A percentile compares a stretch with the other conserved stretches of the same genome.
These are phyloP conservation scores for Gulo gulo DNA, from an alignment of 2,113 vertebrate species.

Conservation along the genomic window DNA sequence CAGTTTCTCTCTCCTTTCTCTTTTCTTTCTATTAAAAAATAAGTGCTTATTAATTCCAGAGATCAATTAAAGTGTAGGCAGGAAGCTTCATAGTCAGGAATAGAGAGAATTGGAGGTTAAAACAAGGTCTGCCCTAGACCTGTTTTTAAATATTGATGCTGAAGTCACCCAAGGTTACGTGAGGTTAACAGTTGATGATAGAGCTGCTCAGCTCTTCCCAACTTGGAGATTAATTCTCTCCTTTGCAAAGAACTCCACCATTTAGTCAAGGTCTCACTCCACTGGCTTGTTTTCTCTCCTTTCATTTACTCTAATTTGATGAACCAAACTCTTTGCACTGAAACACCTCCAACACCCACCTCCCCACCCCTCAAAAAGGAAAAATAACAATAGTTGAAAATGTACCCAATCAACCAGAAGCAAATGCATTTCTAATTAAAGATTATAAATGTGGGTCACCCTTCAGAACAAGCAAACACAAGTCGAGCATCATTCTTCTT, in stretches of 20 bases:
- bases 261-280: background rate
- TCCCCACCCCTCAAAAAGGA: background rate
- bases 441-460: slow-evolving; percentile 74
- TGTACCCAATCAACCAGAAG: slow-evolving; percentile 69
- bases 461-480: slow-evolving; percentile 69
- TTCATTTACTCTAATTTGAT: slow-evolving; percentile 70
- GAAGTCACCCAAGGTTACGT: slow-evolving; percentile 71
- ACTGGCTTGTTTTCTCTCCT: slow-evolving; percentile 53
- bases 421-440: slow-evolving; percentile 79
- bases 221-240: slow-evolving; percentile 34
- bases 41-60: slow-evolving; percentile 45
- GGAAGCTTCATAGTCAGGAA: slow-evolving; percentile 51
- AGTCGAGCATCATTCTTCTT: slow-evolving; percentile 79
- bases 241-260: slow-evolving; percentile 16
- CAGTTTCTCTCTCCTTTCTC: background rate
- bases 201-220: slow-evolving; percentile 37
- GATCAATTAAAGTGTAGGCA: slow-evolving; percentile 61
- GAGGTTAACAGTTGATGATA: slow-evolving; percentile 66
- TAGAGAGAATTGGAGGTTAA: slow-evolving; percentile 43
- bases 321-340: slow-evolving; percentile 47
- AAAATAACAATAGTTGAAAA: slow-evolving; percentile 50
- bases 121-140: background rate
- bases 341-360: background rate
- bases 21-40: slow-evolving; percentile 12
- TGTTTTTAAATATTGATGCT: slow-evolving; percentile 74